phyloP scores from a whole-genome alignment of 2,113 vertebrate genomes.

The Petrocephalus microphthalmus region DNA sequence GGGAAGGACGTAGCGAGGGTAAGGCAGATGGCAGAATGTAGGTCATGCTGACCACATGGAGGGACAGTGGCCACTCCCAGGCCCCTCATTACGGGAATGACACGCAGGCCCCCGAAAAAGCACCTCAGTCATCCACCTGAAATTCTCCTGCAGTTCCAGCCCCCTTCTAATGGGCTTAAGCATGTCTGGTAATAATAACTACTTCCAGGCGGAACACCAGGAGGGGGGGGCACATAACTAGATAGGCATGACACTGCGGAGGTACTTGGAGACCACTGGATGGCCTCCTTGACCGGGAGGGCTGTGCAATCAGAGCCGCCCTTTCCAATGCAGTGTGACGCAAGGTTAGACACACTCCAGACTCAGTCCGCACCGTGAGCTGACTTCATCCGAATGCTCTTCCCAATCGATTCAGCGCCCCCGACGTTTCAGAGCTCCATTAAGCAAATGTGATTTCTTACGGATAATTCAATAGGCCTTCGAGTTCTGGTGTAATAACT shows the following conservation, averaged over 20 bases:
- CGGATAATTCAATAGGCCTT: not conserved
- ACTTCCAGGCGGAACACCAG: not conserved
- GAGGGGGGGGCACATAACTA: not conserved
- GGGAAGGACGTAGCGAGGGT: not conserved
- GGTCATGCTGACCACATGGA: not conserved
- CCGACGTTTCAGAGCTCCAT: not conserved
- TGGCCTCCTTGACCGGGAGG: not conserved
- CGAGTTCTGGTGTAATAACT: not conserved
- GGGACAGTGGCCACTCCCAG: not conserved
- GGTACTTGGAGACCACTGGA: not conserved
- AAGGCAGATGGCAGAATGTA: not conserved
- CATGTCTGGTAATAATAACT: not conserved
- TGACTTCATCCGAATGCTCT: not conserved
- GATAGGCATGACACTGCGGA: not conserved
- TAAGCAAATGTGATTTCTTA: not conserved
- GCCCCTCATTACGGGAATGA: not conserved
- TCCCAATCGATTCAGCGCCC: not conserved
- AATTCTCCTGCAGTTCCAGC: not conserved
- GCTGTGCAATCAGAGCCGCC: not conserved
- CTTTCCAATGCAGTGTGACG: not conserved
- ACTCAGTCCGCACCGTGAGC: not conserved
- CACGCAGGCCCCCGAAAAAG: not conserved
- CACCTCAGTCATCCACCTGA: not conserved
- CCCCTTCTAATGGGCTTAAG: not conserved
- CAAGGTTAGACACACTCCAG: not conserved